Percentiles rank a stretch among this genome's conserved stretches.
phyloP scores from a whole-genome alignment of 1,140 invertebrate species.

The Lordiphosa stackelbergi region DNA sequence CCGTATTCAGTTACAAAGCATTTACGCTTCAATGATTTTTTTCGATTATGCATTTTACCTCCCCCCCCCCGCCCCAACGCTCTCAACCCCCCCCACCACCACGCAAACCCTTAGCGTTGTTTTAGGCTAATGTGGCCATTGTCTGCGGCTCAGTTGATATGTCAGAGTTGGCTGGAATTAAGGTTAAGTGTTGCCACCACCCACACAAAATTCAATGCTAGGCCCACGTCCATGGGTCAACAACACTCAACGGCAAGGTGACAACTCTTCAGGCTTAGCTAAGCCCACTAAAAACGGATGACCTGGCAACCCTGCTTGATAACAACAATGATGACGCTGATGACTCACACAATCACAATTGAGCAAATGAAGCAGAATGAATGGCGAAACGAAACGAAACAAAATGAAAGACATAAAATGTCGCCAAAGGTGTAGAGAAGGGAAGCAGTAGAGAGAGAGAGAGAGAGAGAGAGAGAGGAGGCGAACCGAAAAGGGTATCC shows the following conservation, averaged over 20 bases:
- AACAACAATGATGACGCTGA: slow-evolving; percentile 25
- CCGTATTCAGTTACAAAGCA: slow-evolving; percentile 69
- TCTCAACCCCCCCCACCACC: background rate
- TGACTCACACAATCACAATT: slow-evolving; percentile 63
- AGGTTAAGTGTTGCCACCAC: slow-evolving; percentile 48
- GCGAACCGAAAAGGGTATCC: slow-evolving; percentile 31
- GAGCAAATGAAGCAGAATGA: slow-evolving; percentile 73
- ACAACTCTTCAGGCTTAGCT: slow-evolving; percentile 15
- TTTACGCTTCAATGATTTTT: slow-evolving; percentile 69
- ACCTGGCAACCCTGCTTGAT: slow-evolving; percentile 9
- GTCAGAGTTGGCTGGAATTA: slow-evolving; percentile 49
- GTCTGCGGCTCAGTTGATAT: slow-evolving; percentile 44
- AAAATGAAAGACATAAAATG: slow-evolving; percentile 41
- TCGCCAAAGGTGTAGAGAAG: slow-evolving; percentile 16
- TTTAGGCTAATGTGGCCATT: slow-evolving; percentile 56
- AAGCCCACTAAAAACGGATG: slow-evolving; percentile 1
- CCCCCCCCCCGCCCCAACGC: slow-evolving; percentile 30
- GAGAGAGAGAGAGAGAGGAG: no score
- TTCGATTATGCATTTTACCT: slow-evolving; percentile 72
- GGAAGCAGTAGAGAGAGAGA: background rate
- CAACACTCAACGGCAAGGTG: slow-evolving; percentile 52
- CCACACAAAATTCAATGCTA: slow-evolving; percentile 27
- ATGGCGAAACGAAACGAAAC: slow-evolving; percentile 58
- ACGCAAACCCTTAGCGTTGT: slow-evolving; percentile 16
- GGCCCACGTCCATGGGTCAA: slow-evolving; percentile 56